Evolutionary conservation across 2,888 invertebrate genomes (phyloP).

Genomic region (Cheilosia pagana): DNA sequence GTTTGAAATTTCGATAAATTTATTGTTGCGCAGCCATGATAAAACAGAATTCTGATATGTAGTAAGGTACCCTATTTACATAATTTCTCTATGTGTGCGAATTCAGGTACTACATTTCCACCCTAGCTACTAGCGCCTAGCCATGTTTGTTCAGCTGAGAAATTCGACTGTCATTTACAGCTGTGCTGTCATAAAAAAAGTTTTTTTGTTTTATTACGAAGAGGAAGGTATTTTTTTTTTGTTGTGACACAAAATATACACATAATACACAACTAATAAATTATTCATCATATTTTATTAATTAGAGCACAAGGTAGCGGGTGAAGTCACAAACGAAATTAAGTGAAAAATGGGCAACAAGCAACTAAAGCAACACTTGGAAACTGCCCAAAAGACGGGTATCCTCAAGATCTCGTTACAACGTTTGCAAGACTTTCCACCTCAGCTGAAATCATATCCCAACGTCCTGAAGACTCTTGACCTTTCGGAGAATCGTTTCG

Average conservation of each 20-base stretch:
- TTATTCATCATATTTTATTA: slow-evolving; percentile 36
- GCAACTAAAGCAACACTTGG: slow-evolving; percentile 94
- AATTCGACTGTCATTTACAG: slow-evolving; percentile 7
- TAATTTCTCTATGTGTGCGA: no score
- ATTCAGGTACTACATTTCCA: background rate
- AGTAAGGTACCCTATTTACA: no score
- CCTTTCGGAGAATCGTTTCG: slow-evolving; percentile 95
- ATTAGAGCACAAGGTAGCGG: slow-evolving; percentile 42
- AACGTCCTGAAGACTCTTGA: slow-evolving; percentile 93
- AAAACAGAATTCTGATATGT: no score
- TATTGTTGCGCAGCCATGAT: no score
- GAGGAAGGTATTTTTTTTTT: slow-evolving; percentile 21
- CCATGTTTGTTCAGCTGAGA: slow-evolving; percentile 6
- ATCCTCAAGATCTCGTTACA: slow-evolving; percentile 93
- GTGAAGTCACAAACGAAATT: slow-evolving; percentile 7
- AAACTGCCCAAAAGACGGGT: slow-evolving; percentile 97
- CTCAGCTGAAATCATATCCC: slow-evolving; percentile 87
- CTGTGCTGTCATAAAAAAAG: background rate
- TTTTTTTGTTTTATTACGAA: slow-evolving; percentile 10
- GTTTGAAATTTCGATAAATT: no score
- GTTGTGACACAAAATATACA: slow-evolving; percentile 51
- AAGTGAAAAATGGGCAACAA: slow-evolving; percentile 92
- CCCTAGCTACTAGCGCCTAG: slow-evolving; percentile 3
- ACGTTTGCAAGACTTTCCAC: slow-evolving; percentile 92
- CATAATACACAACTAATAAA: slow-evolving; percentile 32